A percentile compares a stretch with the other conserved stretches of the same genome.
Evolutionary conservation across 2,797 vertebrate genomes (phyloP).

Genomic region (Oreonectes daqikongensis): DNA sequence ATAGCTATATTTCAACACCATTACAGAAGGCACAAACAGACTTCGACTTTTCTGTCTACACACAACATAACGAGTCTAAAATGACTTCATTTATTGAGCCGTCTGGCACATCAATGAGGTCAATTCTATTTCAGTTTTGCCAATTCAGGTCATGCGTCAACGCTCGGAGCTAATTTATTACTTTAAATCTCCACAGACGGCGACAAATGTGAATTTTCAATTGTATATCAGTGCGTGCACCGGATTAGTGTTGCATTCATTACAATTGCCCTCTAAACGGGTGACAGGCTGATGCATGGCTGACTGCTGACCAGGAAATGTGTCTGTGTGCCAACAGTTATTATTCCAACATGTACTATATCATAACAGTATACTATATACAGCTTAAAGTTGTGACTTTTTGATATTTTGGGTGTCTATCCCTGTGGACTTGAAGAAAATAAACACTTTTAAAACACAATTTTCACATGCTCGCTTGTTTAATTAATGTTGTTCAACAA

Average conservation of each 20-base stretch:
- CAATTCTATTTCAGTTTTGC: constrained; percentile 35
- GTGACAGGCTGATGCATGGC: constrained; percentile 2
- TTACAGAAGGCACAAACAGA: constrained; percentile 2
- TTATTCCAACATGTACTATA: constrained; percentile 14
- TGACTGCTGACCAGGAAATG: constrained; percentile 25
- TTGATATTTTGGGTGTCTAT: not conserved
- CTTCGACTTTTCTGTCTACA: not conserved
- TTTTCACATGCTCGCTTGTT: not conserved
- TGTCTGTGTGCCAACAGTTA: not conserved
- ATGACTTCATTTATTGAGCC: constrained; percentile 1
- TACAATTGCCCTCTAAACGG: not conserved
- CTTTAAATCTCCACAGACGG: constrained; percentile 16
- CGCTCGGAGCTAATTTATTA: constrained; percentile 35
- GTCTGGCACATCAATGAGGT: constrained; percentile 25
- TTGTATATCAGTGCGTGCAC: constrained; percentile 11
- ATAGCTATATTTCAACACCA: not conserved
- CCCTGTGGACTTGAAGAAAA: not conserved
- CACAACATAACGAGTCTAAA: constrained; percentile 24
- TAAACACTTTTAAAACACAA: not conserved
- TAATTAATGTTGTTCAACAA: not conserved
- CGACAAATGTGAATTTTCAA: constrained; percentile 41
- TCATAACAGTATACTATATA: too few species aligned
- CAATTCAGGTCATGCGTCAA: constrained; percentile 43
- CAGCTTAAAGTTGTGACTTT: not conserved
- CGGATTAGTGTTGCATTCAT: constrained; percentile 23